A percentile compares a stretch with the other conserved stretches of the same genome.
These are phyloP conservation scores for Eurosta solidaginis DNA, from an alignment of 1,140 invertebrate species.

Conservation along the genomic window DNA sequence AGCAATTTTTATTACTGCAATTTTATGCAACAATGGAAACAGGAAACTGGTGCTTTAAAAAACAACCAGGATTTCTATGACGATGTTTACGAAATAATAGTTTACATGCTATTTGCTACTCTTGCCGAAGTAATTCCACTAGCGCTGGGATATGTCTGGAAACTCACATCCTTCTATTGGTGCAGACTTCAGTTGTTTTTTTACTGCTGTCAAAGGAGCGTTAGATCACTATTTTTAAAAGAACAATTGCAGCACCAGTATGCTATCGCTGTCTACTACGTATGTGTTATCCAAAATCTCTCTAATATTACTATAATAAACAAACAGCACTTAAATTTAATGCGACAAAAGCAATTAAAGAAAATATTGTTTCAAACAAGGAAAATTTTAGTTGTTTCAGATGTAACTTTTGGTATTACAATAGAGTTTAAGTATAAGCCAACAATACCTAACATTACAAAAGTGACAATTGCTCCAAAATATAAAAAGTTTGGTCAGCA, in stretches of 20 bases:
- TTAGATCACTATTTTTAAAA: not conserved
- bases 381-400: not conserved
- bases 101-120: not conserved
- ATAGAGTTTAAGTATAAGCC: not conserved
- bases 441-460: not conserved
- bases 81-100: not conserved
- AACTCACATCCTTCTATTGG: not conserved
- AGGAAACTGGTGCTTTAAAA: not conserved
- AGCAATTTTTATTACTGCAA: no score
- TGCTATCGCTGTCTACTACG: not conserved
- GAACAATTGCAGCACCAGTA: not conserved
- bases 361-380: no score
- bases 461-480: not conserved
- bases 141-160: not conserved
- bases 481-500: not conserved
- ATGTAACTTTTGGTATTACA: not conserved
- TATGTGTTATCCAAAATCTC: not conserved
- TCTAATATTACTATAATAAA: not conserved
- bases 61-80: not conserved
- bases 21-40: no score
- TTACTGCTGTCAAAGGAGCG: not conserved
- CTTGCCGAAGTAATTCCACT: not conserved
- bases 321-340: not conserved
- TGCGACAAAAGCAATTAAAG: not conserved
- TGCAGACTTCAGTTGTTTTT: not conserved